Evolutionary conservation across 2,113 vertebrate species (phyloP).

Genomic region (Panurus biarmicus): DNA sequence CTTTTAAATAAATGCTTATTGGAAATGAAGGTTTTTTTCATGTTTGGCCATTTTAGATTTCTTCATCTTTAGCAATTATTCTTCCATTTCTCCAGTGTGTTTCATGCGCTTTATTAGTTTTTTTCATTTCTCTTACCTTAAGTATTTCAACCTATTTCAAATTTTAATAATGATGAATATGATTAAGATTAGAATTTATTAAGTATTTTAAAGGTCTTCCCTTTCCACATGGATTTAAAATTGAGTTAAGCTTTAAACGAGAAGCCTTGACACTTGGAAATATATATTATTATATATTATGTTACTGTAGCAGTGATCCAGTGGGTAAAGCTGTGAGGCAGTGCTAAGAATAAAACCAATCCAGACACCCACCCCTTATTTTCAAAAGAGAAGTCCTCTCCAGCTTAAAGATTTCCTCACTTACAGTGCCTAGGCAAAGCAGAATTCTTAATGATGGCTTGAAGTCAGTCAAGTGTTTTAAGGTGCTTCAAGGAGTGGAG

Average conservation of each 20-base stretch:
- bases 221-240: constrained; percentile 42
- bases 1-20: constrained; percentile 32
- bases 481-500: background rate
- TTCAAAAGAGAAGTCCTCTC: background rate
- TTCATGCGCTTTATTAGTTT: constrained; percentile 33
- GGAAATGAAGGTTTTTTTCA: background rate
- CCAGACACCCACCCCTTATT: background rate
- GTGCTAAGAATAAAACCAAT: background rate
- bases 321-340: background rate
- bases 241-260: constrained; percentile 1
- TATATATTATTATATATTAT: background rate
- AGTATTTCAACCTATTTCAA: constrained; percentile 42
- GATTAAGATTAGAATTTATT: constrained; percentile 51
- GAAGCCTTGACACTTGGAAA: background rate
- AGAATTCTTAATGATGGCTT: background rate
- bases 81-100: constrained; percentile 28
- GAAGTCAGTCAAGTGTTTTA: background rate
- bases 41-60: constrained; percentile 20
- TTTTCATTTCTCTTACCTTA: constrained; percentile 46
- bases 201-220: constrained; percentile 26
- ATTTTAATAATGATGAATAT: constrained; percentile 47
- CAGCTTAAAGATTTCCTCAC: background rate
- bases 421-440: background rate
- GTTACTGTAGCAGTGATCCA: background rate
- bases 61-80: constrained; percentile 47